Evolutionary conservation across 1,140 invertebrate genomes (phyloP).

Genomic region (Gonioctena quinquepunctata): DNA sequence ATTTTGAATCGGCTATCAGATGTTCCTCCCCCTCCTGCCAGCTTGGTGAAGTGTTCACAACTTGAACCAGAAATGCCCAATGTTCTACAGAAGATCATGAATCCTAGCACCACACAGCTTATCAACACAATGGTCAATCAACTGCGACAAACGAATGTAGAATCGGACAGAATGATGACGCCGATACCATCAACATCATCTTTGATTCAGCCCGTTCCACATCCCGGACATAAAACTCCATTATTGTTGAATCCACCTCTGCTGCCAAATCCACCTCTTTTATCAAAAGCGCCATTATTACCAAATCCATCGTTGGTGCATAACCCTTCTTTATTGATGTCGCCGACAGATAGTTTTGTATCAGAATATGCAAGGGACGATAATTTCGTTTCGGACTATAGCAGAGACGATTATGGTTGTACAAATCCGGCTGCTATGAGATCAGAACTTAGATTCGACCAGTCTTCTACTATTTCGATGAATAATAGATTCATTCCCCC

Average conservation of each 20-base stretch:
- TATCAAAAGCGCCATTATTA: background rate
- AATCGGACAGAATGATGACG: background rate
- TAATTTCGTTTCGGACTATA: constrained; percentile 13
- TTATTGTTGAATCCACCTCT: background rate
- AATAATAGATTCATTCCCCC: background rate
- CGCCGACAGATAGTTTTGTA: constrained; percentile 10
- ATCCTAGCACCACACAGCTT: constrained; percentile 24
- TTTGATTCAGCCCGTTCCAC: background rate
- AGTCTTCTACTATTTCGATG: background rate
- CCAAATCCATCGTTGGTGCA: background rate
- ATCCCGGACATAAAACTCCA: background rate
- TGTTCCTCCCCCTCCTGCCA: constrained; percentile 13
- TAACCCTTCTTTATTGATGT: background rate
- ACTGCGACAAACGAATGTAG: background rate
- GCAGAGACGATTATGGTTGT: constrained; percentile 1
- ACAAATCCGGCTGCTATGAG: background rate
- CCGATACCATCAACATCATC: background rate
- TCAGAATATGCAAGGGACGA: constrained; percentile 14
- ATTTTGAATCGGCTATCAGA: constrained; percentile 14
- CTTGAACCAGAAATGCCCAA: constrained; percentile 22
- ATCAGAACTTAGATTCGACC: background rate
- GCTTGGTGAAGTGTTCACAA: constrained; percentile 11
- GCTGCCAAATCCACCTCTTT: background rate
- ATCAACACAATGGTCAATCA: constrained; percentile 26
- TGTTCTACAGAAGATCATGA: constrained; percentile 29